These are phyloP conservation scores for Drosophila takahashii DNA, from an alignment of 1,140 invertebrate species.

Conservation along the genomic window DNA sequence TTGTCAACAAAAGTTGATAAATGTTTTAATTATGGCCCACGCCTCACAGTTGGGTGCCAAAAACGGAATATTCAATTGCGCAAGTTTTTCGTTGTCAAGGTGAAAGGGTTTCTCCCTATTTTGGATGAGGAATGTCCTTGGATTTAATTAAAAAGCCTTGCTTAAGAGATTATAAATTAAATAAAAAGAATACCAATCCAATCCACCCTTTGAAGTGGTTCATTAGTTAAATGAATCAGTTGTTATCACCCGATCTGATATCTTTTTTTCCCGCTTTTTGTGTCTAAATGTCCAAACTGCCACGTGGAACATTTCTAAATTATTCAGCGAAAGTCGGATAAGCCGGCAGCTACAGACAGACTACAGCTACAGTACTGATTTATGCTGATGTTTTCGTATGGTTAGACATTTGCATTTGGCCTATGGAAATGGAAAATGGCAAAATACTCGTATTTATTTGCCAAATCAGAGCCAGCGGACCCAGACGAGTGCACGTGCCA, in stretches of 20 bases:
- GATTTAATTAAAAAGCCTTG: slow-evolving; percentile 25
- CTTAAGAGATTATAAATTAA: slow-evolving; percentile 4
- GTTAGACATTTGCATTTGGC: slow-evolving; percentile 58
- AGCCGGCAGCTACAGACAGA: slow-evolving; percentile 23
- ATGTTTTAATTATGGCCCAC: slow-evolving; percentile 58
- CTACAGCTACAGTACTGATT: slow-evolving; percentile 15
- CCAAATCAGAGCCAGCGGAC: slow-evolving; percentile 45
- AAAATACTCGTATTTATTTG: slow-evolving; percentile 58
- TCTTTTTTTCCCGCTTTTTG: not conserved
- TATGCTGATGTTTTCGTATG: slow-evolving; percentile 36
- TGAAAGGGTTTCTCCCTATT: slow-evolving; percentile 6
- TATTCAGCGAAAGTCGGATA: slow-evolving; percentile 46
- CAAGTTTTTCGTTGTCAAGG: slow-evolving; percentile 28
- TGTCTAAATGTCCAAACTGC: slow-evolving; percentile 3
- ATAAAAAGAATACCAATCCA: not conserved
- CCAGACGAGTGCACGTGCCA: slow-evolving; percentile 62
- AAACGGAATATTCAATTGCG: slow-evolving; percentile 24
- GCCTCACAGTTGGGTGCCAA: slow-evolving; percentile 11
- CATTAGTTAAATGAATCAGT: slow-evolving; percentile 52
- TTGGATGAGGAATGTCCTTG: not conserved
- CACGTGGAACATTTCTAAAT: slow-evolving; percentile 37
- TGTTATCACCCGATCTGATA: slow-evolving; percentile 15
- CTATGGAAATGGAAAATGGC: slow-evolving; percentile 43
- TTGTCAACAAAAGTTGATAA: slow-evolving; percentile 59
- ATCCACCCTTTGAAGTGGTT: slow-evolving; percentile 46